Evolutionary conservation across 2,797 vertebrate genomes (phyloP).

Genomic region (Pyrocephalus nanus): DNA sequence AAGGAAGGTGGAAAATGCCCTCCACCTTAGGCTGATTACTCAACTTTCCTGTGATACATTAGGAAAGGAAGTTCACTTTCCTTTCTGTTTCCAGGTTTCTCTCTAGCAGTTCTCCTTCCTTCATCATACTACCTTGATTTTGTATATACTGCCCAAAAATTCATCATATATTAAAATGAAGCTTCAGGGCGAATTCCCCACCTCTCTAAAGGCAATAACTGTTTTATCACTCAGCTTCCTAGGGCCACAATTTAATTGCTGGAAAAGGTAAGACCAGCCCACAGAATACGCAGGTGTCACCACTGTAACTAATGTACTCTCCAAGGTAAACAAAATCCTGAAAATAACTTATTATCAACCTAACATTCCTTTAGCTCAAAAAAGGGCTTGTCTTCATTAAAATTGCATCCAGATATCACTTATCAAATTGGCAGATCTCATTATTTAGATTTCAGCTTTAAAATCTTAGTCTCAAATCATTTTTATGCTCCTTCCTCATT

Average conservation of each 20-base stretch:
- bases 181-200: background rate
- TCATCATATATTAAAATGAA: background rate
- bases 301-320: background rate
- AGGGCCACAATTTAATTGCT: background rate
- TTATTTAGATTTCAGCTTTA: slow-evolving; percentile 23
- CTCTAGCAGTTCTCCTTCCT: background rate
- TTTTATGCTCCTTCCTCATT: slow-evolving; percentile 32
- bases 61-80: background rate
- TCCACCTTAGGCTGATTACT: background rate
- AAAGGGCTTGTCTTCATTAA: slow-evolving; percentile 21
- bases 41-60: background rate
- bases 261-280: background rate
- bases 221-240: background rate
- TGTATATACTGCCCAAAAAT: background rate
- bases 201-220: background rate
- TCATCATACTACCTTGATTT: background rate
- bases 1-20: background rate
- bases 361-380: background rate
- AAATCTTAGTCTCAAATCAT: slow-evolving; percentile 35
- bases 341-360: slow-evolving; percentile 12
- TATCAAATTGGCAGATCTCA: slow-evolving; percentile 38
- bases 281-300: background rate
- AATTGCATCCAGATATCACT: background rate
- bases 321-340: slow-evolving; percentile 28
- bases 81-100: background rate